Conservation (phyloP, 53 echinoderm and acorn worm genomes). For the Glandiceps talaboti region DNA sequence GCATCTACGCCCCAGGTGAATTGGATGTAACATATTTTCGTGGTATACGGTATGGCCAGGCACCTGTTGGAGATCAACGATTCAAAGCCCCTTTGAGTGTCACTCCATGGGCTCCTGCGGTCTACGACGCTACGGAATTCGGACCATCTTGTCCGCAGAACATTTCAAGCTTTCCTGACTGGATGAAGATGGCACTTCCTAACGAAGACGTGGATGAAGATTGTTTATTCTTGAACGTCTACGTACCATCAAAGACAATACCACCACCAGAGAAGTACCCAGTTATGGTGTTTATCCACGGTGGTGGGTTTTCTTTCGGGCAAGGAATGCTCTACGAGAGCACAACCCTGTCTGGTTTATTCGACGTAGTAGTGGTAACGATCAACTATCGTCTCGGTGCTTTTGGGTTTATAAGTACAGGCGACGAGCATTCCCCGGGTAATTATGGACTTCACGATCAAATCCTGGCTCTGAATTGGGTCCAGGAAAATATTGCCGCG, state of each 20-base stretch:
- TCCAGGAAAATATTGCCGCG: slow-evolving; percentile 42
- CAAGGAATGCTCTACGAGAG: slow-evolving; percentile 64
- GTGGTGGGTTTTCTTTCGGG: slow-evolving; percentile 58
- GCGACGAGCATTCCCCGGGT: slow-evolving; percentile 44
- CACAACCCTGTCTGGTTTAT: slow-evolving; percentile 44
- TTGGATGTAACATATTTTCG: neutral
- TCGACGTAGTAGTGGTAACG: slow-evolving; percentile 66
- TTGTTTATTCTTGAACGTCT: slow-evolving; percentile 66
- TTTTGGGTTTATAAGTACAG: slow-evolving; percentile 57
- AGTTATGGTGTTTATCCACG: slow-evolving; percentile 76
- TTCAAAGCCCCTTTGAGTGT: neutral
- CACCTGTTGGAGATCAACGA: neutral
- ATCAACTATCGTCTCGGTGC: slow-evolving; percentile 78
- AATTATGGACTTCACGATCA: slow-evolving; percentile 85
- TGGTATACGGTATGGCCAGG: neutral
- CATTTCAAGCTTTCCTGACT: neutral
- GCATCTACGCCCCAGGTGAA: neutral
- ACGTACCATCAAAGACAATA: slow-evolving; percentile 37
- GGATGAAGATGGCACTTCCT: slow-evolving; percentile 6
- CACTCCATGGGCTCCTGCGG: neutral
- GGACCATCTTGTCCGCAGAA: slow-evolving; percentile 77
- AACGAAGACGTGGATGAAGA: slow-evolving; percentile 41
- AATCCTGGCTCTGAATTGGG: slow-evolving; percentile 51
- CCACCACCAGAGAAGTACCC: slow-evolving; percentile 22
- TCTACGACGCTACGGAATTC: slow-evolving; percentile 24